Evolutionary conservation across 2,113 vertebrate species (phyloP).

Genomic region (Grallaria varia): DNA sequence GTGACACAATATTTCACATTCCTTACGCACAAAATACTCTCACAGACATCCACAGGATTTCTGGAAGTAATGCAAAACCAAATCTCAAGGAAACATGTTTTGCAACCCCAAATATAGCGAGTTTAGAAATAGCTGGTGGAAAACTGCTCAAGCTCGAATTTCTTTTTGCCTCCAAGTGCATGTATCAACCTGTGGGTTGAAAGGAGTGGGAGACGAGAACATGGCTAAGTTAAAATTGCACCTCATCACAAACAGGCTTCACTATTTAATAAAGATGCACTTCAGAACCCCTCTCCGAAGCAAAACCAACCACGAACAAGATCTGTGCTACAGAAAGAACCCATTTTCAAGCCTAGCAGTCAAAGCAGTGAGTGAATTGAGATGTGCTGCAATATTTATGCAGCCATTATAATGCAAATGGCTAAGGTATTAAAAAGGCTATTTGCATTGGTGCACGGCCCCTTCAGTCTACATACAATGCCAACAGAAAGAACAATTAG

Average conservation of each 20-base stretch:
- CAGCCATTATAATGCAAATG: slow-evolving; percentile 47
- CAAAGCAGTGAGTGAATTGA: not conserved
- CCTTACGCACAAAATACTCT: not conserved
- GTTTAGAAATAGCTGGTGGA: slow-evolving; percentile 43
- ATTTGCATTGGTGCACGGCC: slow-evolving; percentile 23
- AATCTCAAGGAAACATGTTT: not conserved
- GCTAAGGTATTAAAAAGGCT: not conserved
- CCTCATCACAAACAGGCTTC: not conserved
- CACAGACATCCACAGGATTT: not conserved
- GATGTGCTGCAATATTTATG: slow-evolving; percentile 45
- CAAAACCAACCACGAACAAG: not conserved
- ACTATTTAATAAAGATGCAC: not conserved
- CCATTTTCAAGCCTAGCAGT: slow-evolving; percentile 16
- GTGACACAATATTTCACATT: not conserved
- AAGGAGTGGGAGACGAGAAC: slow-evolving; percentile 36
- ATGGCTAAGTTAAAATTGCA: slow-evolving; percentile 7
- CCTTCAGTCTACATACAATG: not conserved
- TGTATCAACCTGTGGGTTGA: slow-evolving; percentile 41
- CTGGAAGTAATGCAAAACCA: not conserved
- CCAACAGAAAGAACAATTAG: slow-evolving; percentile 22
- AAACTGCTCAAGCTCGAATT: not conserved
- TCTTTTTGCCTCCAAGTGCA: not conserved
- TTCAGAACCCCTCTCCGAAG: slow-evolving; percentile 6
- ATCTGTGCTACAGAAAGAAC: not conserved
- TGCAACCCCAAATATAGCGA: slow-evolving; percentile 21